Percentiles rank a stretch among this genome's conserved stretches.
Evolutionary conservation across 2,797 vertebrate genomes (phyloP).

Genomic region (Poeciliopsis paucimaculata): DNA sequence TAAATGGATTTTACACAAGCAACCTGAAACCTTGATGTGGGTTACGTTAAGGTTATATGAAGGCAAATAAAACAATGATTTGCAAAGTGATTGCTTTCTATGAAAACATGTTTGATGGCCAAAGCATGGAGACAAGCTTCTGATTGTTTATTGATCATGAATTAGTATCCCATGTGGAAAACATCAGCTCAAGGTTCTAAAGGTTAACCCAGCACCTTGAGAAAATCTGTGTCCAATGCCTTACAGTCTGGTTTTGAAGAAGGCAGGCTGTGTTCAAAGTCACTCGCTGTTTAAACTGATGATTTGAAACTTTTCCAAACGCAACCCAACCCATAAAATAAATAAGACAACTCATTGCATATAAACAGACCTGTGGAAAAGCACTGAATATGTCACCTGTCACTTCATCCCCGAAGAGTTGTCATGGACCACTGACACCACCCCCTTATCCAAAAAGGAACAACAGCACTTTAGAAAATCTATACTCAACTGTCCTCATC

Average conservation of each 20-base stretch:
- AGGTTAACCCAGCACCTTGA: constrained; percentile 53
- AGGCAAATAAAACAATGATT: constrained; percentile 79
- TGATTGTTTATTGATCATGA: constrained; percentile 84
- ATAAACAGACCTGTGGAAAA: background rate
- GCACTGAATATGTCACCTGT: background rate
- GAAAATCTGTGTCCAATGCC: constrained; percentile 44
- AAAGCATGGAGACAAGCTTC: constrained; percentile 65
- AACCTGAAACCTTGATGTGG: constrained; percentile 52
- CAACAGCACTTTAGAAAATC: background rate
- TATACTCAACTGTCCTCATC: background rate
- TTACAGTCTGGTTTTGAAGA: background rate
- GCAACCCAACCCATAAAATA: background rate
- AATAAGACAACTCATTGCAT: background rate
- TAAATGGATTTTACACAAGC: constrained; percentile 50
- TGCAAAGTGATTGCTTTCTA: constrained; percentile 79
- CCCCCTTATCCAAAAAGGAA: background rate
- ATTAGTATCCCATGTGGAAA: constrained; percentile 57
- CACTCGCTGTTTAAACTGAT: background rate
- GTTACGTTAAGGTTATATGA: constrained; percentile 69
- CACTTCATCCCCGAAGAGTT: background rate
- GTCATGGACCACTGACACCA: background rate
- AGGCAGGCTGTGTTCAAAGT: background rate
- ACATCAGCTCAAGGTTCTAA: constrained; percentile 67
- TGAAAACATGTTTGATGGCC: constrained; percentile 76
- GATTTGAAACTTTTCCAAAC: background rate